Conservation (phyloP, 1,140 invertebrate genomes). For the Papilio aristodemus region DNA sequence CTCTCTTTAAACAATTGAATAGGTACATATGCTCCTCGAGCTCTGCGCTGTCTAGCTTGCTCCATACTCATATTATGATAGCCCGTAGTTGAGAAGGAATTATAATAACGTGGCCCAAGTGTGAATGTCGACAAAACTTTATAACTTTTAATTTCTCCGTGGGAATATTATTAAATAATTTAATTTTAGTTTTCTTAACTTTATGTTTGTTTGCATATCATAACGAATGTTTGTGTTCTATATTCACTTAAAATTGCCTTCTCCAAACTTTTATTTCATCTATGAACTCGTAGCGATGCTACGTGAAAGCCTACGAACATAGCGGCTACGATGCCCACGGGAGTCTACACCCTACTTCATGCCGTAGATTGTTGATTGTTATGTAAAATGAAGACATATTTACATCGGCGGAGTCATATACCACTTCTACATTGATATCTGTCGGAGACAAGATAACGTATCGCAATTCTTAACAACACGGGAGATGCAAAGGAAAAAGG, state of each 20-base stretch:
- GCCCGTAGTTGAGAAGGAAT: too few species aligned
- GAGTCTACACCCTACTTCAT: conserved; percentile 36
- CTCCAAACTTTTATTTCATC: conserved; percentile 24
- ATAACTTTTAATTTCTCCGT: too few species aligned
- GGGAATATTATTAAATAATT: too few species aligned
- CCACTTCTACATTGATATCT: neutral
- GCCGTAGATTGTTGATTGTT: conserved; percentile 33
- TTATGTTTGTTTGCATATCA: too few species aligned
- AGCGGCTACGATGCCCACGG: conserved; percentile 44
- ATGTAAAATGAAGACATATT: conserved; percentile 26
- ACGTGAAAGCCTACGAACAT: conserved; percentile 51
- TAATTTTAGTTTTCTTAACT: neutral
- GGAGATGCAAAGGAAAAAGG: too few species aligned
- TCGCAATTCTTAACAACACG: neutral
- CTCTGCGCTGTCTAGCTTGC: too few species aligned
- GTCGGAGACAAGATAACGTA: neutral
- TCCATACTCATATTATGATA: too few species aligned
- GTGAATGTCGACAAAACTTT: too few species aligned
- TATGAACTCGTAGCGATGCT: conserved; percentile 38
- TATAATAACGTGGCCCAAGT: too few species aligned
- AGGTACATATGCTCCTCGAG: too few species aligned
- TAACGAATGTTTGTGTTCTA: neutral
- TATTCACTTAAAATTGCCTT: neutral
- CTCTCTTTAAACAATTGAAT: too few species aligned
- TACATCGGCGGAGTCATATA: conserved; percentile 10